phyloP scores from a whole-genome alignment of 2,888 invertebrate species.

The Stramonita haemastoma region DNA sequence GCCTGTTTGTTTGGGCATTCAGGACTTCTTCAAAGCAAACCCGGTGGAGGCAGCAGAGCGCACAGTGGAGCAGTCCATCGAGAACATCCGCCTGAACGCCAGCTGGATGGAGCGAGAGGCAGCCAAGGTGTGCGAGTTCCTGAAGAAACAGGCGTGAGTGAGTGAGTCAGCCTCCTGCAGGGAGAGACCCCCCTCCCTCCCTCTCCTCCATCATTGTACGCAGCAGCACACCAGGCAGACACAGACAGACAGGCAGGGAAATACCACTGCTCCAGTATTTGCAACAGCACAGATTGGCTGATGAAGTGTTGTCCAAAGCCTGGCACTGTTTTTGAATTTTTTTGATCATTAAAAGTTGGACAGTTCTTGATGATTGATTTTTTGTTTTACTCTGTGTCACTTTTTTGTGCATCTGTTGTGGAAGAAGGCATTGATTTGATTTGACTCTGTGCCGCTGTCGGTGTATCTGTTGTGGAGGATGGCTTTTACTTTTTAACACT shows the following conservation, averaged over 20 bases:
- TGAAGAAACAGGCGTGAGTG: slow-evolving; percentile 28
- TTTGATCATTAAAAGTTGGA: no score
- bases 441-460: no score
- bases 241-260: neutral
- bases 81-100: slow-evolving; percentile 92
- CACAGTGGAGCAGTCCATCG: slow-evolving; percentile 92
- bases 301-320: neutral
- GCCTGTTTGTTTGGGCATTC: slow-evolving; percentile 42
- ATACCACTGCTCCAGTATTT: neutral
- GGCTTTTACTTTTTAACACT: no score
- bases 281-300: neutral
- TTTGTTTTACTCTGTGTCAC: no score
- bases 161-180: neutral
- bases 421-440: no score
- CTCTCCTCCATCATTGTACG: neutral
- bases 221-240: neutral
- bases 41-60: slow-evolving; percentile 89
- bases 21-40: slow-evolving; percentile 83
- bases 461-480: no score
- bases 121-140: slow-evolving; percentile 40
- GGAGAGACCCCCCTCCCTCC: neutral
- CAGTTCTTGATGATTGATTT: no score
- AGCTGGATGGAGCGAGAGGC: slow-evolving; percentile 89
- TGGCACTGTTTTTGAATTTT: neutral
- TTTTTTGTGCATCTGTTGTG: no score